Conservation (phyloP, 1,140 invertebrate genomes). For the Trichonephila clavipes region DNA sequence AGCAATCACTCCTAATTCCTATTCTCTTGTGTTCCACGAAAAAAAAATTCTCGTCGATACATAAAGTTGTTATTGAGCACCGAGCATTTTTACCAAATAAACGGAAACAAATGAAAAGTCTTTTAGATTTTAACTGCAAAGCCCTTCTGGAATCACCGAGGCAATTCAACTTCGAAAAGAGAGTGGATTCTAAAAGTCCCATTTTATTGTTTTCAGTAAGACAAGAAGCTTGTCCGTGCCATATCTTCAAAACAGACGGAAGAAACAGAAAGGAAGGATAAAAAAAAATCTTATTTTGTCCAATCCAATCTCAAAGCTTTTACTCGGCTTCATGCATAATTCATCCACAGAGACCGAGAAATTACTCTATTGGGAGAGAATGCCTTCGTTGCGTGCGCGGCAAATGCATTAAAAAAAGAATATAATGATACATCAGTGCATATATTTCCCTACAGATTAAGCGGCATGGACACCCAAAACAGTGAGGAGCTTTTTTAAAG, state of each 20-base stretch:
- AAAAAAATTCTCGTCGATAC: neutral
- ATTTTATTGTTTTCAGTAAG: neutral
- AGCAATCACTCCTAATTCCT: neutral
- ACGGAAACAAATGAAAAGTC: too few species aligned
- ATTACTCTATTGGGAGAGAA: slow-evolving; percentile 26
- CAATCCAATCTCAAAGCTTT: slow-evolving; percentile 35
- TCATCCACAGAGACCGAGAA: slow-evolving; percentile 18
- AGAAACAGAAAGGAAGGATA: neutral
- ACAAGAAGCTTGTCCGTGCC: neutral
- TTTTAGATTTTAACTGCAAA: slow-evolving; percentile 2
- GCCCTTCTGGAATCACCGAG: neutral
- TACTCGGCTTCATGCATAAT: slow-evolving; percentile 40
- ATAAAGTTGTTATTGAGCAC: neutral
- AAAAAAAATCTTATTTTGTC: neutral
- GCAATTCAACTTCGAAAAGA: neutral
- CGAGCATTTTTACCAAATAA: too few species aligned
- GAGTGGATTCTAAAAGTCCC: neutral
- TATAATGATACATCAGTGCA: slow-evolving; percentile 27
- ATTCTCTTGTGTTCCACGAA: neutral
- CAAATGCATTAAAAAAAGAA: slow-evolving; percentile 11
- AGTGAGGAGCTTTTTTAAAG: neutral
- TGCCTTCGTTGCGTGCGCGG: slow-evolving; percentile 37
- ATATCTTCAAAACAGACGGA: neutral
- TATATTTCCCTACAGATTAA: slow-evolving; percentile 19
- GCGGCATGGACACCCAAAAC: neutral